Evolutionary conservation across 2,113 vertebrate species (phyloP).

Genomic region (Leuciscus idus): DNA sequence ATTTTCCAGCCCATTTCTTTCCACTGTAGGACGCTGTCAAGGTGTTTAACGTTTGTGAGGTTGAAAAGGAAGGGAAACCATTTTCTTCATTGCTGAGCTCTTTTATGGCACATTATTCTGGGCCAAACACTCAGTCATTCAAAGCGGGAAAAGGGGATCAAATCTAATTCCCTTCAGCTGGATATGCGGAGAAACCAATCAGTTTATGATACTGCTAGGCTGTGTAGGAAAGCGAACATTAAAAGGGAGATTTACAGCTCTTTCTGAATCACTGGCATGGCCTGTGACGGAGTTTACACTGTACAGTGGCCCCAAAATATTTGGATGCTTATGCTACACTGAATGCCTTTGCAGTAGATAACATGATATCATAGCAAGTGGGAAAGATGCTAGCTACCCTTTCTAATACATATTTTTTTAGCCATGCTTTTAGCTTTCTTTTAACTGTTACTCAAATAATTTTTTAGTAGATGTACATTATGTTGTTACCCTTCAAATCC

Average conservation of each 20-base stretch:
- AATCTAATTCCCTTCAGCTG: conserved; percentile 37
- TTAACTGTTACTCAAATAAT: not conserved
- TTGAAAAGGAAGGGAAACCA: not conserved
- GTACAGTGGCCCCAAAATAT: not conserved
- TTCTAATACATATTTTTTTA: not conserved
- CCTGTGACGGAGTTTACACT: conserved; percentile 7
- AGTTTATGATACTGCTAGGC: conserved; percentile 35
- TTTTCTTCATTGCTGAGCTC: conserved; percentile 11
- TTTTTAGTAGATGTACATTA: not conserved
- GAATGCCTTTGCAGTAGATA: conserved; percentile 4
- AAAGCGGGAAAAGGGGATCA: conserved; percentile 24
- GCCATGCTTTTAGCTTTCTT: not conserved
- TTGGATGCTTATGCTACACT: not conserved
- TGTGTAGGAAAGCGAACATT: conserved; percentile 24
- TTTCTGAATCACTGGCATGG: conserved; percentile 1
- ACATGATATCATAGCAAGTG: not conserved
- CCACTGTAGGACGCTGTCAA: conserved; percentile 62
- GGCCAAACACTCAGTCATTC: conserved; percentile 22
- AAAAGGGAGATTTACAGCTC: conserved; percentile 24
- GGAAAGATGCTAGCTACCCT: not conserved
- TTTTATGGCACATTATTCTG: conserved; percentile 7
- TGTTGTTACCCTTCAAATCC: not conserved
- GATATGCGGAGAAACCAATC: conserved; percentile 30
- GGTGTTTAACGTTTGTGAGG: conserved; percentile 56
- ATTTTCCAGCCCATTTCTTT: conserved; percentile 61